Percentiles rank a stretch among this genome's conserved stretches.
These are phyloP conservation scores for Rhopalosiphum maidis DNA, from an alignment of 1,140 invertebrate genomes.

Conservation along the genomic window DNA sequence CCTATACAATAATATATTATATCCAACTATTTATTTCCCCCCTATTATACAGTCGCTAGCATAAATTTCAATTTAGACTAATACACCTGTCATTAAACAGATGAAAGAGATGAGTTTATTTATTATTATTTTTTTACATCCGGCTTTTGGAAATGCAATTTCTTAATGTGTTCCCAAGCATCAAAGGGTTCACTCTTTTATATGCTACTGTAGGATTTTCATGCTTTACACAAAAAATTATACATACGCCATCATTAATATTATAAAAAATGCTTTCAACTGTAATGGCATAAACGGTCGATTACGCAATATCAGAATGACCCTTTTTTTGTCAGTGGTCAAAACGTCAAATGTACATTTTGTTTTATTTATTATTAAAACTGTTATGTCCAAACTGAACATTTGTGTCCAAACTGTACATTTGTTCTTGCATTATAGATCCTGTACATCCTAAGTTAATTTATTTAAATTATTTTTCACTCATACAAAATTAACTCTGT, in stretches of 20 bases:
- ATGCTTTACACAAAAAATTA: slow-evolving; percentile 29
- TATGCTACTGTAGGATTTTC: slow-evolving; percentile 5
- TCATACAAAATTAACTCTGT: neutral
- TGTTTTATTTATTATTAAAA: slow-evolving; percentile 1
- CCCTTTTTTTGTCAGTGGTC: slow-evolving; percentile 3
- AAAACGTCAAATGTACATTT: slow-evolving; percentile 42
- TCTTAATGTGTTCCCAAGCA: slow-evolving; percentile 42
- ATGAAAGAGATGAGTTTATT: slow-evolving; percentile 48
- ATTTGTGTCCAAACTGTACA: neutral
- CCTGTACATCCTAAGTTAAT: neutral
- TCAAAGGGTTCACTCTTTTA: slow-evolving; percentile 51
- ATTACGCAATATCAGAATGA: slow-evolving; percentile 31
- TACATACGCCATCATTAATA: slow-evolving; percentile 16
- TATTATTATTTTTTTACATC: slow-evolving; percentile 35
- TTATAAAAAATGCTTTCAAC: slow-evolving; percentile 28
- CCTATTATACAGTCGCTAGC: neutral
- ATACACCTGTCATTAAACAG: slow-evolving; percentile 55
- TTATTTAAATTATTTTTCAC: slow-evolving; percentile 27
- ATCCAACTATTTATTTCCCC: neutral
- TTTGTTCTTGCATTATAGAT: neutral
- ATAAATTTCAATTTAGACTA: slow-evolving; percentile 55
- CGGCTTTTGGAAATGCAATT: slow-evolving; percentile 46
- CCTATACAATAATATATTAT: slow-evolving; percentile 29
- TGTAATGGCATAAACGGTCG: slow-evolving; percentile 34
- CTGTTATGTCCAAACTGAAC: neutral